Evolutionary conservation across 2,888 invertebrate genomes (phyloP).

Genomic region (Leptinotarsa haldemani): DNA sequence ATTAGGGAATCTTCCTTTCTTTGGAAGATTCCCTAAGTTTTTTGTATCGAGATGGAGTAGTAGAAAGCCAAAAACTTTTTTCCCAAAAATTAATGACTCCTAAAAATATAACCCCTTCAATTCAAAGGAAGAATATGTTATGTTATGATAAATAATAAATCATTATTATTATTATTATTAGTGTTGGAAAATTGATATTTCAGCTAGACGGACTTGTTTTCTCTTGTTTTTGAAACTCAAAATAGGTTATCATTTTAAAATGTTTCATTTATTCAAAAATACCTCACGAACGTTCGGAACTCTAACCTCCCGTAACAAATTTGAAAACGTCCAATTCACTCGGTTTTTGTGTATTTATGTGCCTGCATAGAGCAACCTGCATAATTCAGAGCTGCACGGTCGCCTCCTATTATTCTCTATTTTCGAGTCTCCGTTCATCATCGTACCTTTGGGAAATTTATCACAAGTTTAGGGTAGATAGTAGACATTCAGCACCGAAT

Average conservation of each 20-base stretch:
- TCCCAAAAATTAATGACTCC: no score
- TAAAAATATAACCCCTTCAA: no score
- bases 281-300: neutral
- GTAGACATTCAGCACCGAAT: slow-evolving; percentile 7
- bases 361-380: slow-evolving; percentile 6
- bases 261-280: neutral
- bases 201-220: no score
- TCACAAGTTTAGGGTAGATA: neutral
- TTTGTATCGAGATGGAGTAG: no score
- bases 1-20: no score
- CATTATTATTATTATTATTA: no score
- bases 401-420: slow-evolving; percentile 16
- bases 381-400: slow-evolving; percentile 15
- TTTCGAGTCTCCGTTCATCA: slow-evolving; percentile 15
- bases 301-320: neutral
- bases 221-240: no score
- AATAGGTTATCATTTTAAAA: neutral
- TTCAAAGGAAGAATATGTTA: no score
- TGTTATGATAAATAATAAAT: no score
- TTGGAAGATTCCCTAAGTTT: no score
- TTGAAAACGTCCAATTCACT: neutral
- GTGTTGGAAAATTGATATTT: no score
- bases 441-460: slow-evolving; percentile 7
- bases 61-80: no score
- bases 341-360: neutral